Percentiles rank a stretch among this genome's conserved stretches.
Evolutionary conservation across 2,888 invertebrate species (phyloP).

Genomic region (Dioctria rufipes): DNA sequence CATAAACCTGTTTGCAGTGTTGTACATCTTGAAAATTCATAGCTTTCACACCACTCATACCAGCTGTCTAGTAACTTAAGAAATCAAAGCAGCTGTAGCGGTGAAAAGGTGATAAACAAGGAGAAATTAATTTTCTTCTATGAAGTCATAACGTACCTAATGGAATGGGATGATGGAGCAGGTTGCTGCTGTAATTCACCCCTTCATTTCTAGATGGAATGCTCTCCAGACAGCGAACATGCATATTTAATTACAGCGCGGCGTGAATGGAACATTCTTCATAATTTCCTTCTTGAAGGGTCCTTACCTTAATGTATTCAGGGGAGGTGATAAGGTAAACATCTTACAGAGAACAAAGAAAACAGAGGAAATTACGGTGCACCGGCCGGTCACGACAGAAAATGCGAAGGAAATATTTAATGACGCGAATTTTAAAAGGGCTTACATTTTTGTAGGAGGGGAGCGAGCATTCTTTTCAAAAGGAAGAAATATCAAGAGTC

Average conservation of each 20-base stretch:
- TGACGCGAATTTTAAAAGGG: neutral
- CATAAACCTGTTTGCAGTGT: neutral
- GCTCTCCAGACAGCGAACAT: slow-evolving; percentile 3
- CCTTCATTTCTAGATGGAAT: slow-evolving; percentile 24
- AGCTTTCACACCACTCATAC: neutral
- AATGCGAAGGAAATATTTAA: slow-evolving; percentile 12
- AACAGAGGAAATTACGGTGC: neutral
- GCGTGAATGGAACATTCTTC: slow-evolving; percentile 34
- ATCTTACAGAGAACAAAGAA: neutral
- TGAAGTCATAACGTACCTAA: neutral
- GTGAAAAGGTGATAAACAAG: neutral
- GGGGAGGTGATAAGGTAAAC: neutral
- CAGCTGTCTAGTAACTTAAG: neutral
- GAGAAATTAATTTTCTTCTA: slow-evolving; percentile 40
- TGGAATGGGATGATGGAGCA: neutral
- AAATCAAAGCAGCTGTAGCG: slow-evolving; percentile 32
- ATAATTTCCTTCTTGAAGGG: slow-evolving; percentile 37
- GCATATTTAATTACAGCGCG: slow-evolving; percentile 29
- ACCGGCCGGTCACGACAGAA: slow-evolving; percentile 1
- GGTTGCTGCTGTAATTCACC: slow-evolving; percentile 20
- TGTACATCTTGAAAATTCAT: slow-evolving; percentile 2
- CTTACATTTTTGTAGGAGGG: neutral
- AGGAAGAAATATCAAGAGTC: neutral
- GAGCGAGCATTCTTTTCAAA: too few relatives aligned
- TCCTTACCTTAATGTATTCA: slow-evolving; percentile 43